A percentile compares a stretch with the other conserved stretches of the same genome.
These are phyloP conservation scores for Percopsis transmontana DNA, from an alignment of 2,113 vertebrate genomes.

Conservation along the genomic window DNA sequence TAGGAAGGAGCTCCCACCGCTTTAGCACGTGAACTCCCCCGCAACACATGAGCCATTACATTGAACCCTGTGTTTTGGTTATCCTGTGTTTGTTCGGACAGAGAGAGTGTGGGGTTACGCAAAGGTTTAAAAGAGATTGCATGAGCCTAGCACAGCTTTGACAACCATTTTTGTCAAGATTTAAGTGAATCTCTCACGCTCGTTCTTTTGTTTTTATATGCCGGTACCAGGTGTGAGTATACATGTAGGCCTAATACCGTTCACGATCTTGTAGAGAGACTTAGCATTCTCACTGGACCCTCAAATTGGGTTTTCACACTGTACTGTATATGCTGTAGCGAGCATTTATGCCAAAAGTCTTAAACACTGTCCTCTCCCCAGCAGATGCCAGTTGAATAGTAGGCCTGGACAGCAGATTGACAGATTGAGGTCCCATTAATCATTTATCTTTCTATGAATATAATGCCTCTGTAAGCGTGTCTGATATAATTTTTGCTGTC, in stretches of 20 bases:
- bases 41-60: slow-evolving; percentile 52
- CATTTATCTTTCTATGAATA: slow-evolving; percentile 47
- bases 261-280: slow-evolving; percentile 5
- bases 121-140: slow-evolving; percentile 39
- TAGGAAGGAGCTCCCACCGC: slow-evolving; percentile 40
- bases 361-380: slow-evolving; percentile 1
- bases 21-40: slow-evolving; percentile 33
- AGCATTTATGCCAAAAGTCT: neutral
- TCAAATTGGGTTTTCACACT: slow-evolving; percentile 3
- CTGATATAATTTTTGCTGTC: slow-evolving; percentile 58
- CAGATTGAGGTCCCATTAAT: slow-evolving; percentile 41
- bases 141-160: neutral
- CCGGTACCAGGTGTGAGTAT: slow-evolving; percentile 9
- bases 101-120: slow-evolving; percentile 8
- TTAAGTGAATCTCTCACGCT: neutral
- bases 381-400: slow-evolving; percentile 15
- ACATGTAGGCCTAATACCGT: slow-evolving; percentile 12
- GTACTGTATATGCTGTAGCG: neutral
- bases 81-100: slow-evolving; percentile 4
- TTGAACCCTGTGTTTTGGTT: slow-evolving; percentile 17
- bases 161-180: neutral
- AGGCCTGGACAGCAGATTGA: slow-evolving; percentile 41
- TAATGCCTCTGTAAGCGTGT: slow-evolving; percentile 40
- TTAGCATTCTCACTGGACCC: neutral
- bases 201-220: neutral